These are phyloP conservation scores for Matsumyia berberina DNA, from an alignment of 2,888 invertebrate species.

Conservation along the genomic window DNA sequence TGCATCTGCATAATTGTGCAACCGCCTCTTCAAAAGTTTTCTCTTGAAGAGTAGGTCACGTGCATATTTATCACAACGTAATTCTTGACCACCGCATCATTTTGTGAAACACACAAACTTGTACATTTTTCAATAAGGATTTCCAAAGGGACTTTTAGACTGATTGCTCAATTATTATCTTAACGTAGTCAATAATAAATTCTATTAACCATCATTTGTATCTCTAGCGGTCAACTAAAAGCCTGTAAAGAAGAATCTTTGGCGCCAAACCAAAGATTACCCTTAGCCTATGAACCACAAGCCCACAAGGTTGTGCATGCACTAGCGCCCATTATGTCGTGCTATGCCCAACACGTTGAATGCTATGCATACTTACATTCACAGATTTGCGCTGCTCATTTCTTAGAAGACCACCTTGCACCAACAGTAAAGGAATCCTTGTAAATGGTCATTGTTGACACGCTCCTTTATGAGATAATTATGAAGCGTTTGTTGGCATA, in stretches of 20 bases:
- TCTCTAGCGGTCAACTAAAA: background rate
- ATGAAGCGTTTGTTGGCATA: constrained; percentile 23
- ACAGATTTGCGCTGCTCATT: constrained; percentile 33
- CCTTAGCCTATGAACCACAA: constrained; percentile 16
- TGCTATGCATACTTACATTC: constrained; percentile 22
- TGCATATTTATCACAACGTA: no score
- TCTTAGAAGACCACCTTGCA: constrained; percentile 26
- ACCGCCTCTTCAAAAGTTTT: no score
- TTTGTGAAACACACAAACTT: no score
- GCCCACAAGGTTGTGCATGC: constrained; percentile 35
- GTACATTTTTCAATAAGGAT: no score
- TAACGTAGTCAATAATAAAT: no score
- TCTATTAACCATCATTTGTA: no score
- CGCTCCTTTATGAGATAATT: constrained; percentile 54
- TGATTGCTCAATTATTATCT: no score
- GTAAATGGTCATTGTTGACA: constrained; percentile 51
- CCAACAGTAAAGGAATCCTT: constrained; percentile 17
- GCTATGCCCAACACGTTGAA: constrained; percentile 45
- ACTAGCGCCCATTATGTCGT: constrained; percentile 15
- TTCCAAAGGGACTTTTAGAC: no score
- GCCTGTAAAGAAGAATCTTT: constrained; percentile 6
- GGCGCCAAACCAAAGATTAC: constrained; percentile 45
- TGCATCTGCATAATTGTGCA: no score
- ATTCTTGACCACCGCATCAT: no score
- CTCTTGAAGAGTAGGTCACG: no score